Evolutionary conservation across 2,797 vertebrate species (phyloP).

Genomic region (Florisuga fusca): DNA sequence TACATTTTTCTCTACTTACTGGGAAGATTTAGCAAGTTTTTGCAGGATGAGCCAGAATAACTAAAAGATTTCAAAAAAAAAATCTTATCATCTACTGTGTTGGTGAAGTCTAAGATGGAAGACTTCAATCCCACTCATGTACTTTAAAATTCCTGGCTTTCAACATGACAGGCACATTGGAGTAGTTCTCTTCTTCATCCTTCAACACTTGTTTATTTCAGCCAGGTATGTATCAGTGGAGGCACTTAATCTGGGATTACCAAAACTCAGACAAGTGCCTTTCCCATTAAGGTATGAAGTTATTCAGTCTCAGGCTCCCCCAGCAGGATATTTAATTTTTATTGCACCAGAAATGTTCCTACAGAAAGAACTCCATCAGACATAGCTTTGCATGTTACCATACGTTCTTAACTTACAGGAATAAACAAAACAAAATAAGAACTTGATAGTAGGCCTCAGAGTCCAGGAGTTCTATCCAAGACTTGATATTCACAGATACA

Average conservation of each 20-base stretch:
- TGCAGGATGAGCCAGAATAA: neutral
- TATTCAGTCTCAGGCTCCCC: neutral
- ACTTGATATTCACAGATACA: neutral
- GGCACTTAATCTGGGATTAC: neutral
- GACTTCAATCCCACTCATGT: neutral
- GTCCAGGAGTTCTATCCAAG: neutral
- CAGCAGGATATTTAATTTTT: neutral
- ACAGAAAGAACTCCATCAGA: neutral
- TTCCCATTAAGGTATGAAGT: neutral
- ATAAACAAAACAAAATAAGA: neutral
- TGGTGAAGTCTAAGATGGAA: neutral
- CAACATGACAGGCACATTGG: neutral
- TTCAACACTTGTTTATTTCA: neutral
- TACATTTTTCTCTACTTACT: neutral
- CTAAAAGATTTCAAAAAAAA: neutral
- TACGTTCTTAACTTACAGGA: neutral
- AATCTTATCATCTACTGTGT: neutral
- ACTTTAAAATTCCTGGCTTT: neutral
- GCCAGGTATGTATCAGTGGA: neutral
- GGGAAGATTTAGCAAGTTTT: neutral
- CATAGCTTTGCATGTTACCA: neutral
- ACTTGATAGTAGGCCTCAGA: neutral
- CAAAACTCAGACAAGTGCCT: neutral
- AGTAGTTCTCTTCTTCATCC: neutral
- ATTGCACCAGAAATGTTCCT: neutral